phyloP scores from a whole-genome alignment of 2,888 invertebrate species.

The Callyntrura guangdongensis region DNA sequence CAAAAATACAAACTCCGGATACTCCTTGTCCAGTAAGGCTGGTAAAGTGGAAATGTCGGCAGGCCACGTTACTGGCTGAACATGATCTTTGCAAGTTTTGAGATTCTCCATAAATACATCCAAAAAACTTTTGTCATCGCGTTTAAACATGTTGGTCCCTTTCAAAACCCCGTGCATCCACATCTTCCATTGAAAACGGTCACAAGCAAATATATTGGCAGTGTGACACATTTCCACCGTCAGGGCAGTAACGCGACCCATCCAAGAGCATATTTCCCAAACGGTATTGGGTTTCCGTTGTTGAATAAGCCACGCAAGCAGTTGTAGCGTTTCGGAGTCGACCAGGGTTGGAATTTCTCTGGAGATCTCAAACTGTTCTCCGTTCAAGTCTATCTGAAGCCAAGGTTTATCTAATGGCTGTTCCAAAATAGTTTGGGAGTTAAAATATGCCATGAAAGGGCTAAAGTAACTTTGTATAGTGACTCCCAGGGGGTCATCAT shows the following conservation, averaged over 20 bases:
- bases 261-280: slow-evolving; percentile 81
- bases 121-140: slow-evolving; percentile 65
- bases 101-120: slow-evolving; percentile 51
- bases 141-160: too few species aligned
- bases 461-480: slow-evolving; percentile 57
- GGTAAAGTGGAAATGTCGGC: slow-evolving; percentile 76
- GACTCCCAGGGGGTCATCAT: slow-evolving; percentile 11
- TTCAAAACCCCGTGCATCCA: slow-evolving; percentile 72
- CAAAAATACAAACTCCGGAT: slow-evolving; percentile 73
- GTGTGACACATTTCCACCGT: slow-evolving; percentile 50
- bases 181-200: slow-evolving; percentile 77
- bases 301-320: slow-evolving; percentile 72
- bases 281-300: slow-evolving; percentile 55
- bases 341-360: slow-evolving; percentile 78
- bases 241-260: slow-evolving; percentile 72
- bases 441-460: slow-evolving; percentile 63
- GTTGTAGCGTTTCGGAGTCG: slow-evolving; percentile 76
- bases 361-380: slow-evolving; percentile 18
- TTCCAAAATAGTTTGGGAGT: slow-evolving; percentile 69
- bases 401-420: slow-evolving; percentile 65
- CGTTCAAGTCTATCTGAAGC: slow-evolving; percentile 52
- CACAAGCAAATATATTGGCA: slow-evolving; percentile 75
- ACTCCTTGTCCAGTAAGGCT: slow-evolving; percentile 57
- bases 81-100: neutral
- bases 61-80: slow-evolving; percentile 75